A percentile compares a stretch with the other conserved stretches of the same genome.
Conservation (phyloP, 1,140 invertebrate species). For the Ooceraea biroi region DNA sequence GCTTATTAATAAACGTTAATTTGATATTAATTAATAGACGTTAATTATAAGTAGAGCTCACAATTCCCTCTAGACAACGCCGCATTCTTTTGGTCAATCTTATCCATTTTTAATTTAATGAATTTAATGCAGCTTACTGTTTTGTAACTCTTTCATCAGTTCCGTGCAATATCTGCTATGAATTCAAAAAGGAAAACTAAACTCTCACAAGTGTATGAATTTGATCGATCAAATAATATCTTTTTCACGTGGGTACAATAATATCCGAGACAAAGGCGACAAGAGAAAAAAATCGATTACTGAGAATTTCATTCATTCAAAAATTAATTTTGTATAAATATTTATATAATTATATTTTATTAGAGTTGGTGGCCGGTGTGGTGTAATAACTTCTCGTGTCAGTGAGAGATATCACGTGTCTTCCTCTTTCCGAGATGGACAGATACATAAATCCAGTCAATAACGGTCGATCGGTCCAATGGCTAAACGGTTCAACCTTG, state of each 20-base stretch:
- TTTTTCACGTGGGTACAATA: too few relatives aligned
- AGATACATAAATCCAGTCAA: conserved; percentile 64
- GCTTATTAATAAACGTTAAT: conserved; percentile 44
- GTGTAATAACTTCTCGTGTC: neutral
- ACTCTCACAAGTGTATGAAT: too few relatives aligned
- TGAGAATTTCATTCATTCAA: too few relatives aligned
- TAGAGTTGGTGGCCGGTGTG: neutral
- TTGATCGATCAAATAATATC: too few relatives aligned
- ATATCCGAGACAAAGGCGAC: too few relatives aligned
- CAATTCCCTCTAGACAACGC: neutral
- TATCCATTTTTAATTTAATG: conserved; percentile 7
- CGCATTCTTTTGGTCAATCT: conserved; percentile 12
- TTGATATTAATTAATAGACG: conserved; percentile 38
- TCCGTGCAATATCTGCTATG: neutral
- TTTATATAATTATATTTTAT: neutral
- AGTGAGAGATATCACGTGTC: neutral
- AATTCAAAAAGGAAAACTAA: conserved; percentile 13
- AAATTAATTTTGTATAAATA: too few relatives aligned
- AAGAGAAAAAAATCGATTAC: too few relatives aligned
- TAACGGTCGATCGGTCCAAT: conserved; percentile 38
- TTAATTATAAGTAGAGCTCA: conserved; percentile 36
- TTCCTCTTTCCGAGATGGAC: conserved; percentile 58
- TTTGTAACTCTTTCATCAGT: neutral
- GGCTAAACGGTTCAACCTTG: conserved; percentile 81
- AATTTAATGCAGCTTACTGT: neutral